These are phyloP conservation scores for Lycocerus yunnanus DNA, from an alignment of 2,888 invertebrate species.

Conservation along the genomic window DNA sequence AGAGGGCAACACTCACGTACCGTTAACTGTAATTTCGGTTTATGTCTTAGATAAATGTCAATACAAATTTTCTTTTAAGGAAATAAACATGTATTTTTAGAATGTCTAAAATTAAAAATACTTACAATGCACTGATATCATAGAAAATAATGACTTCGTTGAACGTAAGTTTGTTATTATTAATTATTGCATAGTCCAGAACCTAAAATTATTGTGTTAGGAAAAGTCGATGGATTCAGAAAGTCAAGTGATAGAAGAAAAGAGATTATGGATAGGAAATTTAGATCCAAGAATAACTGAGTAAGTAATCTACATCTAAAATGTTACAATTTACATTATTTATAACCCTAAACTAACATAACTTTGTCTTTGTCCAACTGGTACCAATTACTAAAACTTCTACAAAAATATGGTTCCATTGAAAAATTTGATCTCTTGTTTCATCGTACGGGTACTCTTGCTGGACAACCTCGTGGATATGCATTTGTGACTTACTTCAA, in stretches of 20 bases:
- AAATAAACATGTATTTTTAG: background rate
- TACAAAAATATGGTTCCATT: conserved; percentile 91
- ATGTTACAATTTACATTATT: conserved; percentile 10
- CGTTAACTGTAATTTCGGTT: background rate
- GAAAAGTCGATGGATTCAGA: background rate
- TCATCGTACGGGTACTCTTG: conserved; percentile 86
- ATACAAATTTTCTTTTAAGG: background rate
- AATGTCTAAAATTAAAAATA: conserved; percentile 2
- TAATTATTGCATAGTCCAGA: background rate
- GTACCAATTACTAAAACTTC: conserved; percentile 95
- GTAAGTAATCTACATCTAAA: conserved; percentile 68
- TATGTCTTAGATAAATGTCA: conserved; percentile 6
- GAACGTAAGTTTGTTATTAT: background rate
- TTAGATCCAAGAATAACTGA: conserved; percentile 89
- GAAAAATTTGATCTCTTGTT: conserved; percentile 96
- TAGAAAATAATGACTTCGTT: background rate
- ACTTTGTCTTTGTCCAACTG: conserved; percentile 63
- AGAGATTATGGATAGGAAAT: conserved; percentile 90
- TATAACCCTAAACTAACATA: conserved; percentile 15
- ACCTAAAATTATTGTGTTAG: background rate
- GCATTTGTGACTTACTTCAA: conserved; percentile 85
- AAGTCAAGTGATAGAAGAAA: conserved; percentile 59
- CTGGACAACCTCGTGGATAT: conserved; percentile 89
- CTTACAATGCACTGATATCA: background rate
- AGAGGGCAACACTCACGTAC: background rate